phyloP scores from a whole-genome alignment of 2,888 invertebrate species.

The Sicus ferrugineus region DNA sequence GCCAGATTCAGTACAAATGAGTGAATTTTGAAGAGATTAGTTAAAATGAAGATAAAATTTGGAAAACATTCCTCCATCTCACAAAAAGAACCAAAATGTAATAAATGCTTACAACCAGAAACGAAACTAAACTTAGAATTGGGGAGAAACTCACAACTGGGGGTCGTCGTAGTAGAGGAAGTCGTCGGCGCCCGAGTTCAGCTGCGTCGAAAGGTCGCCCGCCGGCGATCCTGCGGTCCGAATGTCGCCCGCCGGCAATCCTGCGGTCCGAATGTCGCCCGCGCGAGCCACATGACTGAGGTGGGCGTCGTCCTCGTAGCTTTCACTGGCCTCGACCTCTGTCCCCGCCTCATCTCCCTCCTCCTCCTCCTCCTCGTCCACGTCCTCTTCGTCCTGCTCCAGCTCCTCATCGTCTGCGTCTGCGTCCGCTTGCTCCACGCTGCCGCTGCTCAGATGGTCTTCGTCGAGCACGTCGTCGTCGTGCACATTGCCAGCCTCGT shows the following conservation, averaged over 20 bases:
- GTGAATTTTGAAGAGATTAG: constrained; percentile 25
- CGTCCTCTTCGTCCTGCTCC: constrained; percentile 37
- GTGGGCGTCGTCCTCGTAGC: constrained; percentile 52
- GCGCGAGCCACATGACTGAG: constrained; percentile 38
- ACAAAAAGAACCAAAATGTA: background rate
- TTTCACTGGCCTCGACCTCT: constrained; percentile 44
- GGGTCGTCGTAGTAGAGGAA: constrained; percentile 59
- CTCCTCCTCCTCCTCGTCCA: constrained; percentile 41
- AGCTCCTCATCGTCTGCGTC: constrained; percentile 36
- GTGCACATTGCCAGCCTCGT: constrained; percentile 28
- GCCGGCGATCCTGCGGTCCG: constrained; percentile 26
- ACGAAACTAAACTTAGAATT: constrained; percentile 32
- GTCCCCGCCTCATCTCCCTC: constrained; percentile 43
- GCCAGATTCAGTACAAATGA: constrained; percentile 42
- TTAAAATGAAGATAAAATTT: constrained; percentile 23
- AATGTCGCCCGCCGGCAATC: constrained; percentile 36
- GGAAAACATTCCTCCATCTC: constrained; percentile 20
- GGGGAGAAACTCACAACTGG: constrained; percentile 60
- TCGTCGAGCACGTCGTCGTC: constrained; percentile 40
- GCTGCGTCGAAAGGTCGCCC: constrained; percentile 47
- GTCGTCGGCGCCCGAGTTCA: constrained; percentile 53
- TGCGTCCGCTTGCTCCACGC: constrained; percentile 36
- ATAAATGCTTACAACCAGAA: constrained; percentile 12
- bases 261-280: constrained; percentile 14
- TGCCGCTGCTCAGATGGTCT: constrained; percentile 36